These are phyloP conservation scores for Mirza zaza DNA, from an alignment of 2,113 vertebrate species.

Conservation along the genomic window DNA sequence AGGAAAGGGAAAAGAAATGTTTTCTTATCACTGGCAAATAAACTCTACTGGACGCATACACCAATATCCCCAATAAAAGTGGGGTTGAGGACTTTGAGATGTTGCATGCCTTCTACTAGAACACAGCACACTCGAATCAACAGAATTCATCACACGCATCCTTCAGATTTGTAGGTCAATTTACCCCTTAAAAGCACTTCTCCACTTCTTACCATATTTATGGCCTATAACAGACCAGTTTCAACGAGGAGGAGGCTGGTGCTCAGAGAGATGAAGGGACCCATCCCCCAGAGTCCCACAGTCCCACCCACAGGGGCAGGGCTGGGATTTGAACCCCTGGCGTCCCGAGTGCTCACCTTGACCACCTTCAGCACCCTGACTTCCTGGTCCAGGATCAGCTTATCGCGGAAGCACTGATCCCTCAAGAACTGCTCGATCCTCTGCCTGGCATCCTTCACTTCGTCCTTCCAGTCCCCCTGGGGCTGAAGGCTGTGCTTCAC, in stretches of 20 bases:
- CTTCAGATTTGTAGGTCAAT: not conserved
- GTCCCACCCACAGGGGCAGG: not conserved
- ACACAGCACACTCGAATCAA: not conserved
- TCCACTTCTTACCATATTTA: not conserved
- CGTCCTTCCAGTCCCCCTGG: not conserved
- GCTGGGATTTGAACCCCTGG: not conserved
- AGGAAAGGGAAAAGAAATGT: not conserved
- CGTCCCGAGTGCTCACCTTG: not conserved
- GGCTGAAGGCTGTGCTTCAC: slow-evolving; percentile 31
- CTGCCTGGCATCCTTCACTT: not conserved
- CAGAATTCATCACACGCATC: not conserved
- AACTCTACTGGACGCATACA: not conserved
- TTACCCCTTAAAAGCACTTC: not conserved
- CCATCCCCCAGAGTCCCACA: no score
- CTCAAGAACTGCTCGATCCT: slow-evolving; percentile 44
- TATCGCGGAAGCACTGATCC: not conserved
- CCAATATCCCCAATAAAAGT: not conserved
- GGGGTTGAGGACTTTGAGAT: not conserved
- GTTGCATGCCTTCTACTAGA: no score
- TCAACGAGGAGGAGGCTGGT: not conserved
- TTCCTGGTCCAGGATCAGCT: not conserved
- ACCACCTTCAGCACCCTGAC: slow-evolving; percentile 62
- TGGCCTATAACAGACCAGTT: not conserved
- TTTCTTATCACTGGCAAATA: not conserved
- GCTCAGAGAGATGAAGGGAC: not conserved